Evolutionary conservation across 2,797 vertebrate species (phyloP).

Genomic region (Coluber constrictor): DNA sequence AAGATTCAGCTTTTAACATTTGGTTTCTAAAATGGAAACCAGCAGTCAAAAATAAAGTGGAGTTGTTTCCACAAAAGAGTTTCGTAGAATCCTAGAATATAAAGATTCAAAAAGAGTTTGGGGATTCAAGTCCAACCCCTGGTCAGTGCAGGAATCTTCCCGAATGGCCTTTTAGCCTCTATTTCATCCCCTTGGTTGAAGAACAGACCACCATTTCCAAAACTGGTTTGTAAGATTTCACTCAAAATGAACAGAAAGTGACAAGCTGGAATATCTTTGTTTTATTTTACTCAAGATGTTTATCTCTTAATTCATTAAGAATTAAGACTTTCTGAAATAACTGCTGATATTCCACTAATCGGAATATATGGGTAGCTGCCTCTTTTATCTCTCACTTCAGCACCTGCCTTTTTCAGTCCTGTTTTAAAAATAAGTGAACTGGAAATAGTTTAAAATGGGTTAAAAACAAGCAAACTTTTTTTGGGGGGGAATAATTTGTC

Average conservation of each 20-base stretch:
- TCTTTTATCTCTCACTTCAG: neutral
- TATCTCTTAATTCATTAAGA: neutral
- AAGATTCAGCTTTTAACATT: neutral
- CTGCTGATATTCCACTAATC: neutral
- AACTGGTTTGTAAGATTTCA: neutral
- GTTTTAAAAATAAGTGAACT: neutral
- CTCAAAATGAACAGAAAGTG: neutral
- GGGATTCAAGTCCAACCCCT: too few species aligned
- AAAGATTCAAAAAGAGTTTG: neutral
- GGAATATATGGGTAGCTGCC: neutral
- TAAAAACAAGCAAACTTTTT: neutral
- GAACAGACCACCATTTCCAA: neutral
- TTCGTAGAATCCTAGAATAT: neutral
- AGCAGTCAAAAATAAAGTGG: neutral
- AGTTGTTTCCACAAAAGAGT: neutral
- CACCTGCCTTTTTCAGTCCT: neutral
- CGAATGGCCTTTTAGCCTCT: neutral
- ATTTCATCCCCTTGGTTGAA: neutral
- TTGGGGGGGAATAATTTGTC: neutral
- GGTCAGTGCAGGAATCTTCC: neutral
- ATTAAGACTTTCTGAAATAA: neutral
- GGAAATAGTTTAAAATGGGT: neutral
- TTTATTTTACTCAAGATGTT: neutral
- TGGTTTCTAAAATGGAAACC: neutral
- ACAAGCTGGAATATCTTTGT: neutral